Conservation (phyloP, 2,797 vertebrate species). For the Dendrocincla fuliginosa region DNA sequence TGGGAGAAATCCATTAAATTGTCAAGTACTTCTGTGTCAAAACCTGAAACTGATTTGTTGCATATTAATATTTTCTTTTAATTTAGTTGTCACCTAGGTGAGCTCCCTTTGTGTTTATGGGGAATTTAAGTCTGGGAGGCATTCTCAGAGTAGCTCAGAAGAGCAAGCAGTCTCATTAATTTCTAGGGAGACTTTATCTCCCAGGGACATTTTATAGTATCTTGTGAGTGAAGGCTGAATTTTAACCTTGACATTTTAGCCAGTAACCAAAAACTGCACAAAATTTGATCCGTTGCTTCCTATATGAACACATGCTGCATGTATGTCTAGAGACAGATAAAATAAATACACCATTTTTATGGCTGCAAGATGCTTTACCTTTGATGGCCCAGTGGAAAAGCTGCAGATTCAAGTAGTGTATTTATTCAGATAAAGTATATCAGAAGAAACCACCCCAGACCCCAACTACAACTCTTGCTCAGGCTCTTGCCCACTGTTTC, state of each 20-base stretch:
- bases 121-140: background rate
- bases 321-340: background rate
- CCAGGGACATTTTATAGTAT: background rate
- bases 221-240: background rate
- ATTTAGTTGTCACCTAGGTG: background rate
- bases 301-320: fast-evolving
- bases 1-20: background rate
- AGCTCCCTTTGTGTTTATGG: background rate
- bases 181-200: background rate
- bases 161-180: background rate
- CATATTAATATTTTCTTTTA: background rate
- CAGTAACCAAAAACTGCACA: background rate
- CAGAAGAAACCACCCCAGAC: background rate
- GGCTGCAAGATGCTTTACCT: background rate
- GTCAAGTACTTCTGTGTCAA: background rate
- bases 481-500: background rate
- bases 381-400: background rate
- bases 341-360: background rate
- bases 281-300: background rate
- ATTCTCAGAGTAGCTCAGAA: background rate
- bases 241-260: background rate
- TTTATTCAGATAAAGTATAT: background rate
- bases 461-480: background rate
- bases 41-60: background rate
- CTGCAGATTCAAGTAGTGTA: background rate